Evolutionary conservation across 2,797 vertebrate species (phyloP), one percentile per base, ranked within the genome.

Genomic region (Nannoperca obscura): DNA sequence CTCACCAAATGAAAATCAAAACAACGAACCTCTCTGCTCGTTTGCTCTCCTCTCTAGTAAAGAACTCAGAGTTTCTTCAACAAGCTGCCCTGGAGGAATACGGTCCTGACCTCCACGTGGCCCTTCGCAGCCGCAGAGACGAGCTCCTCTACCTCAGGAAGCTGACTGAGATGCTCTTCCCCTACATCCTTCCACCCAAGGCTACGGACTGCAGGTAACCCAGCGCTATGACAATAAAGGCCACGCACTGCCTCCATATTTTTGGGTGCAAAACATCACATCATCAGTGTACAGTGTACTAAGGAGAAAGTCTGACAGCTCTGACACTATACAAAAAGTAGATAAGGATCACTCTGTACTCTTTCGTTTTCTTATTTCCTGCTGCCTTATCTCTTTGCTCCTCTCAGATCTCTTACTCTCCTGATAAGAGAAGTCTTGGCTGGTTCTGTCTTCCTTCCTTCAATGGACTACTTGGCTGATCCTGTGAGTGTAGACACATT

Each of bases 401-500:
- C 78, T 81, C 78, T 76, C 91, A 99, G 98, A 92, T 98, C 97
- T 63, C 86, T 99, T 81, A 96, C 97, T 74, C 96, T 98, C 84
- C 96, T 99, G 82, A 95, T 99, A 91, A 96, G 96, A 95, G 98
- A 99, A 87, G 96, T 99, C 89, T 94, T 99, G 63, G 97, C 97
- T 92, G 98, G 98, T 83, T 99, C 98, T 53, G 97, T 99, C 92
- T 98, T 99, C 86, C 97, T 99, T 89, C 98, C 98, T 64, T 97
- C 97, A 80, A 94, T 99, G 97, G 98, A 99, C 94, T 99, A 97
- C 89, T 95, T 99, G 94, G 98, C 98, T 87, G 97, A 99, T 94
- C 98, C 98, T 91, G 98, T 99, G 96, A 97, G 97, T 95, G 77
- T 81, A 86, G 81, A 86, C 70, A 58, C 44, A 52, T 76, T 65